These are phyloP conservation scores for Porphyrio hochstetteri DNA, from an alignment of 2,113 vertebrate species.

Conservation along the genomic window DNA sequence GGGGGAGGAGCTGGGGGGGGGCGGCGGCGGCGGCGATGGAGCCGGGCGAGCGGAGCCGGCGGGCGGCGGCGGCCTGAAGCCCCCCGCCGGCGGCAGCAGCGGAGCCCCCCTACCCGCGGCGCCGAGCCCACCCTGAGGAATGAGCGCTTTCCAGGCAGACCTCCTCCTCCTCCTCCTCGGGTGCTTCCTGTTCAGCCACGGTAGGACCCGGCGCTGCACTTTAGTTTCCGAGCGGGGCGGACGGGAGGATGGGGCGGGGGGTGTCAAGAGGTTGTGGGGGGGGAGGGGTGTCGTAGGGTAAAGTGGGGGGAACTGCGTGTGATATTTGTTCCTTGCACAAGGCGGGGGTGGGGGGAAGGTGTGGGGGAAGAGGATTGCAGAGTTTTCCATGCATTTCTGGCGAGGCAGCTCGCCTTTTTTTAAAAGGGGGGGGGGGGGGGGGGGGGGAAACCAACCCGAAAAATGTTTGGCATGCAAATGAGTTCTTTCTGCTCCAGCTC, in stretches of 20 bases:
- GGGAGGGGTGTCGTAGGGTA: not conserved
- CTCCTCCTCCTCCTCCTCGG: constrained; percentile 70
- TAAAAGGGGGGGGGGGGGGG: no score
- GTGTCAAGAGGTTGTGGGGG: not conserved
- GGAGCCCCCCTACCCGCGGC: constrained; percentile 4
- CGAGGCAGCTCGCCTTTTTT: not conserved
- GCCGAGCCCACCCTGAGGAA: constrained; percentile 63
- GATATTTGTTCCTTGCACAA: not conserved
- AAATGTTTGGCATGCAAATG: constrained; percentile 53
- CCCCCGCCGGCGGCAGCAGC: not conserved
- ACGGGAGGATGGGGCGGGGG: not conserved
- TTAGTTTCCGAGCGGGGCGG: constrained; percentile 45
- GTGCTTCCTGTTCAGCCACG: constrained; percentile 76
- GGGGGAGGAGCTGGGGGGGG: constrained; percentile 39
- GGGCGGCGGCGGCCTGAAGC: constrained; percentile 14
- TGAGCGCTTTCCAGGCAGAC: constrained; percentile 74
- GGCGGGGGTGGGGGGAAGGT: not conserved
- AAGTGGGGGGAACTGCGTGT: not conserved
- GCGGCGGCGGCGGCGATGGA: constrained; percentile 35
- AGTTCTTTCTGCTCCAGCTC: constrained; percentile 28
- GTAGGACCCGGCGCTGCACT: constrained; percentile 59
- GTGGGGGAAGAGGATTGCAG: not conserved
- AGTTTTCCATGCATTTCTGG: not conserved
- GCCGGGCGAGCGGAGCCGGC: constrained; percentile 51
- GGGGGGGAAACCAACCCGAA: not conserved